phyloP scores from a whole-genome alignment of 2,888 invertebrate species.

The Drosophila nr. perissopoda region DNA sequence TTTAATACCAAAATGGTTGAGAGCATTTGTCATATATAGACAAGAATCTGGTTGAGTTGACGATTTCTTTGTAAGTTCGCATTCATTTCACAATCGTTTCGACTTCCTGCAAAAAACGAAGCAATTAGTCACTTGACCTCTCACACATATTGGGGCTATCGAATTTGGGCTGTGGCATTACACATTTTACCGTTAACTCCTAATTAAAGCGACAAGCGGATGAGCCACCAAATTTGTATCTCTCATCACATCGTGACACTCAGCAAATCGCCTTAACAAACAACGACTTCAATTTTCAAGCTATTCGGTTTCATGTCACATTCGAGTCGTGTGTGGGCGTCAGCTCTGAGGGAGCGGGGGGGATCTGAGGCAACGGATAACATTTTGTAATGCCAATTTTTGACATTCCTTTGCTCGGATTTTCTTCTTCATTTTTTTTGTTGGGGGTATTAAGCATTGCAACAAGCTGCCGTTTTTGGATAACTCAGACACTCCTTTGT shows the following conservation, averaged over 20 bases:
- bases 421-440: constrained; percentile 2
- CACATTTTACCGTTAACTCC: constrained; percentile 42
- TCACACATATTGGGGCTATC: constrained; percentile 14
- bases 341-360: constrained; percentile 5
- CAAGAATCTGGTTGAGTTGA: constrained; percentile 46
- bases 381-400: constrained; percentile 46
- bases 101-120: constrained; percentile 36
- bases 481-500: constrained; percentile 43
- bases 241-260: constrained; percentile 55
- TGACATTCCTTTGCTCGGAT: constrained; percentile 15
- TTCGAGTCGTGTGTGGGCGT: constrained; percentile 42
- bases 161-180: constrained; percentile 29
- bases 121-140: constrained; percentile 47
- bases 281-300: constrained; percentile 20
- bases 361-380: constrained; percentile 5
- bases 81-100: background rate
- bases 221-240: constrained; percentile 53
- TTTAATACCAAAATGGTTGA: constrained; percentile 50
- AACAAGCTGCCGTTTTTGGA: constrained; percentile 19
- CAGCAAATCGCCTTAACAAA: constrained; percentile 70
- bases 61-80: constrained; percentile 35
- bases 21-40: constrained; percentile 42
- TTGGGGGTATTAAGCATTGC: constrained; percentile 4
- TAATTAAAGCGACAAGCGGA: constrained; percentile 1
- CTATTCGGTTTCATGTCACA: background rate